These are phyloP conservation scores for Achroia grisella DNA, from an alignment of 1,140 invertebrate species.

Conservation along the genomic window DNA sequence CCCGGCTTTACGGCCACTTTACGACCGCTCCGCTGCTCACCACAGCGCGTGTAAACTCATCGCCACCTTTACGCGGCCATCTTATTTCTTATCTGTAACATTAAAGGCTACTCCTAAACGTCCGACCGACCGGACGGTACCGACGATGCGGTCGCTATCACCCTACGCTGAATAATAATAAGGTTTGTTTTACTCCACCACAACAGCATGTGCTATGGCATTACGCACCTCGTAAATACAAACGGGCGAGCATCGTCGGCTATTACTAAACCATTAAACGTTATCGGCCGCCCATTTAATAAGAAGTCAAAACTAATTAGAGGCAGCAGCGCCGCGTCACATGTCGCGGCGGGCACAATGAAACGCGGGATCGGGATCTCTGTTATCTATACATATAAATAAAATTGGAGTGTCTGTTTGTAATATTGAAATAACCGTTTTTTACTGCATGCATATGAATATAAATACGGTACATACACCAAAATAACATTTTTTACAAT, in stretches of 20 bases:
- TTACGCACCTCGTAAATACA: slow-evolving; percentile 17
- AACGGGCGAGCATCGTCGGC: slow-evolving; percentile 2
- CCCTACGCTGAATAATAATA: too few relatives aligned
- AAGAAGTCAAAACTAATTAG: slow-evolving; percentile 28
- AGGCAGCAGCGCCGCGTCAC: background rate
- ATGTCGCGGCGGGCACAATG: too few relatives aligned
- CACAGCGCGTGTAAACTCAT: slow-evolving; percentile 1
- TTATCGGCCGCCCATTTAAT: slow-evolving; percentile 22
- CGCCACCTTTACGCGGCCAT: background rate
- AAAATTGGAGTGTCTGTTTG: too few relatives aligned
- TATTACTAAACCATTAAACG: slow-evolving; percentile 16
- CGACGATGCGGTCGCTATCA: too few relatives aligned
- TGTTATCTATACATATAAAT: too few relatives aligned
- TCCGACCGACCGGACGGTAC: background rate
- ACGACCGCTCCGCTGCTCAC: background rate
- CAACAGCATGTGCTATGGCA: background rate
- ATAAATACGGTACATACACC: too few relatives aligned
- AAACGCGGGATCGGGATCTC: too few relatives aligned
- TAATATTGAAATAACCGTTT: too few relatives aligned
- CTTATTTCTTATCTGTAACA: slow-evolving; percentile 21
- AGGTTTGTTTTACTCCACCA: background rate
- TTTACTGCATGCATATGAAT: too few relatives aligned
- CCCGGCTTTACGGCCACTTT: slow-evolving; percentile 1
- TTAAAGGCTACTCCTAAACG: slow-evolving; percentile 14
- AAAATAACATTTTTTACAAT: too few relatives aligned